A percentile compares a stretch with the other conserved stretches of the same genome.
Evolutionary conservation across 1,140 invertebrate species (phyloP).

Genomic region (Penaeus indicus): DNA sequence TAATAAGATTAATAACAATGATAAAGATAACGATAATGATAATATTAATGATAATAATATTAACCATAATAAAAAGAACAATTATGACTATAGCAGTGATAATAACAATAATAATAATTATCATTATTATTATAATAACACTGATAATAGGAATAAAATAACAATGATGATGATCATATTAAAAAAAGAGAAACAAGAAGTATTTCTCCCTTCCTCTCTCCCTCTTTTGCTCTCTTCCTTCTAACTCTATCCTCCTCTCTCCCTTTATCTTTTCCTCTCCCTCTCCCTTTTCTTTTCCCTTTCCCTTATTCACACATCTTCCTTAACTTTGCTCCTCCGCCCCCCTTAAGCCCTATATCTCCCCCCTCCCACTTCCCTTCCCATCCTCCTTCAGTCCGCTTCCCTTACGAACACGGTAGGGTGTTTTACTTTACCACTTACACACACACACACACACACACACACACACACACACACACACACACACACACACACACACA

Average conservation of each 20-base stretch:
- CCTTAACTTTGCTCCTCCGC: background rate
- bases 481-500: conserved; percentile 10
- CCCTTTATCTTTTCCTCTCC: background rate
- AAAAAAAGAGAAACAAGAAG: background rate
- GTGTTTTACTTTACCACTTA: background rate
- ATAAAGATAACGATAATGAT: too few relatives aligned
- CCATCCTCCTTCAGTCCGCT: background rate
- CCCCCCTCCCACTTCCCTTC: background rate
- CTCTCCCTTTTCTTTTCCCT: background rate
- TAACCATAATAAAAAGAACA: too few relatives aligned
- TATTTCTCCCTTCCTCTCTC: conserved; percentile 6
- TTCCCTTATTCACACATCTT: background rate
- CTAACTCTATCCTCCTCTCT: too few relatives aligned
- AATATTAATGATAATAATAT: too few relatives aligned
- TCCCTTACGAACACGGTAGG: too few relatives aligned
- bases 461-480: conserved; percentile 10
- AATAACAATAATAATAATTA: too few relatives aligned
- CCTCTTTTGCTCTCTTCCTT: background rate
- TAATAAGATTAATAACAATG: too few relatives aligned
- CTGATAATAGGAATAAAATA: background rate
- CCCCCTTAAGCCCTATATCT: background rate
- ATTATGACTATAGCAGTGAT: too few relatives aligned
- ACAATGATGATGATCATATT: background rate
- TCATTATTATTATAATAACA: too few relatives aligned
- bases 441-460: conserved; percentile 9